Percentiles rank a stretch among this genome's conserved stretches.
These are phyloP conservation scores for Eucera pruinosa DNA, from an alignment of 2,888 invertebrate genomes.

Conservation along the genomic window DNA sequence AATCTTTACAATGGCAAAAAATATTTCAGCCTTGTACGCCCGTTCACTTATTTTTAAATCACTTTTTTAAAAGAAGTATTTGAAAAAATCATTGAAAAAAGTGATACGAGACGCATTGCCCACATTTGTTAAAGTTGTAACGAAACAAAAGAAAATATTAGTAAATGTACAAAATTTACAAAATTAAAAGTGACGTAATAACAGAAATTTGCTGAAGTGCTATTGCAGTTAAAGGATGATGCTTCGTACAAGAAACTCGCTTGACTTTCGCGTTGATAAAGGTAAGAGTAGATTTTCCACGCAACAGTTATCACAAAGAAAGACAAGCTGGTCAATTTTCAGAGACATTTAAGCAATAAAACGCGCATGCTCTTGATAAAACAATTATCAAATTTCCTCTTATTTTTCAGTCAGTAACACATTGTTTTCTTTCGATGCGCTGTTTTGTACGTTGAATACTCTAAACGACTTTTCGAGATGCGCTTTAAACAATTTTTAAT, in stretches of 20 bases:
- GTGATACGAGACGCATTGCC: background rate
- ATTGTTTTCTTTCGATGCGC: conserved; percentile 38
- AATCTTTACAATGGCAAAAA: background rate
- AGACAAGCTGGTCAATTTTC: conserved; percentile 25
- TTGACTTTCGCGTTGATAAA: conserved; percentile 17
- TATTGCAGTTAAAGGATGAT: conserved; percentile 48
- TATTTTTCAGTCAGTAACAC: conserved; percentile 16
- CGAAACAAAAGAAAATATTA: background rate
- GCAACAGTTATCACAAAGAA: conserved; percentile 31
- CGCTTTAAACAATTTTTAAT: conserved; percentile 1
- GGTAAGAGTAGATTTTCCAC: conserved; percentile 20
- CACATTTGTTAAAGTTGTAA: background rate
- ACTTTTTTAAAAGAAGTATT: too few relatives aligned
- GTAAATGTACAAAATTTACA: conserved; percentile 1
- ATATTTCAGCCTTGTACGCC: background rate
- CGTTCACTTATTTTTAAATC: background rate
- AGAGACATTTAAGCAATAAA: conserved; percentile 6
- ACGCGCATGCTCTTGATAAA: background rate
- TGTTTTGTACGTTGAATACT: conserved; percentile 42
- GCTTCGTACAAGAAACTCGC: conserved; percentile 43
- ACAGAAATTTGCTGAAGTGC: conserved; percentile 45
- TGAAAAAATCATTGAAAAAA: too few relatives aligned
- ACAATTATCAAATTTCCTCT: conserved; percentile 12
- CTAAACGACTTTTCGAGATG: conserved; percentile 46
- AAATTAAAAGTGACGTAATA: conserved; percentile 34